Evolutionary conservation across 2,797 vertebrate species (phyloP).

Genomic region (Furcifer pardalis): DNA sequence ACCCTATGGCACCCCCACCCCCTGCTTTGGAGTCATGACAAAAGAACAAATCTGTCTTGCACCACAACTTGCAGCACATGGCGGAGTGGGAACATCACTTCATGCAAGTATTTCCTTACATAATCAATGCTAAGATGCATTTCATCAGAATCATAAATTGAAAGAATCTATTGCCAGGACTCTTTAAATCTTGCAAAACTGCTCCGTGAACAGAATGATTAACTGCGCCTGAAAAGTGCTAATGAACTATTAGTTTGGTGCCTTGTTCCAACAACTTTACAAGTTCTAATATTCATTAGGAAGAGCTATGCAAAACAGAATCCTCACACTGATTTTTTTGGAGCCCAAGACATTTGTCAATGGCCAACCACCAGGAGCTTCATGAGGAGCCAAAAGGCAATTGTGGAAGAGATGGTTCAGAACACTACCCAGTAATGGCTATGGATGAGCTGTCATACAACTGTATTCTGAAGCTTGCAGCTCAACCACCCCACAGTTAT

Average conservation of each 20-base stretch:
- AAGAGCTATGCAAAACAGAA: constrained; percentile 36
- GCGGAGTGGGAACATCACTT: background rate
- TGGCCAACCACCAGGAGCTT: constrained; percentile 4
- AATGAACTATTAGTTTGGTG: constrained; percentile 50
- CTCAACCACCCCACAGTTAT: background rate
- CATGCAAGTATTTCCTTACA: constrained; percentile 18
- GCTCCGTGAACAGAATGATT: constrained; percentile 18
- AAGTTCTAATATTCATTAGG: constrained; percentile 38
- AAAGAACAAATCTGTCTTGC: background rate
- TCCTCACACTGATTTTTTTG: constrained; percentile 48
- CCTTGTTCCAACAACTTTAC: constrained; percentile 43
- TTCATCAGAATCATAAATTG: background rate
- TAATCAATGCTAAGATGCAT: constrained; percentile 13
- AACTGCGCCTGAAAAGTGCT: constrained; percentile 41
- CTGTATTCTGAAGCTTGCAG: background rate
- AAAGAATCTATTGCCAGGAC: constrained; percentile 22
- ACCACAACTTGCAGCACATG: background rate
- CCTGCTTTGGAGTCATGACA: background rate
- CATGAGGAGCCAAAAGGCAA: constrained; percentile 9
- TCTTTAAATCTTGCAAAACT: constrained; percentile 34
- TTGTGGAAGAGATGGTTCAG: background rate
- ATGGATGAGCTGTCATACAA: background rate
- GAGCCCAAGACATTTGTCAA: constrained; percentile 1
- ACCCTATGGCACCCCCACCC: background rate
- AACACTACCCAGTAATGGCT: background rate